phyloP scores from a whole-genome alignment of 1,140 invertebrate genomes.

The Gonioctena quinquepunctata region DNA sequence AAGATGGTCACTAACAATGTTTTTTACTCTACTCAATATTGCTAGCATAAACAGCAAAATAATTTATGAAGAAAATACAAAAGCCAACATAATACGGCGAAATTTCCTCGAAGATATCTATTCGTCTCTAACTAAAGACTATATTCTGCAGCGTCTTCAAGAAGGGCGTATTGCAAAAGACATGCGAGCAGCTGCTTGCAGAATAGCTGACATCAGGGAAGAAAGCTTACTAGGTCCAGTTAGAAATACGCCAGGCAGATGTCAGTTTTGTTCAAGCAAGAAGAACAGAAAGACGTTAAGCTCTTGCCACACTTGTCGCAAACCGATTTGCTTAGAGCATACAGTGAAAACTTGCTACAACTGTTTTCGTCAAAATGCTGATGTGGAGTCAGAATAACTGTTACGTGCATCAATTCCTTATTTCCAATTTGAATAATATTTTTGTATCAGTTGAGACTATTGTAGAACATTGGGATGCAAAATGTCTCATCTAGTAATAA shows the following conservation, averaged over 20 bases:
- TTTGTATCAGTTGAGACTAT: too few relatives aligned
- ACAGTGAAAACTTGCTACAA: not conserved
- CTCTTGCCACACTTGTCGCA: not conserved
- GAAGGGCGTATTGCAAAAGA: not conserved
- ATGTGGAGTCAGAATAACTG: too few relatives aligned
- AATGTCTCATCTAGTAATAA: too few relatives aligned
- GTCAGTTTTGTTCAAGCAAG: not conserved
- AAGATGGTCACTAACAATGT: not conserved
- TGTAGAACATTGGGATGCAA: too few relatives aligned
- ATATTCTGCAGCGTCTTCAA: not conserved
- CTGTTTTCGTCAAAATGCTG: too few relatives aligned
- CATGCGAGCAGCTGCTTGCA: not conserved
- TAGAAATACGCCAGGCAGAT: not conserved
- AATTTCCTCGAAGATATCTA: not conserved
- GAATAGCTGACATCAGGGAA: not conserved
- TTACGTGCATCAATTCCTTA: too few relatives aligned
- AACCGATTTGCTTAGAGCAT: too few relatives aligned
- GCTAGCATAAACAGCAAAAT: not conserved
- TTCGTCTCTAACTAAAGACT: not conserved
- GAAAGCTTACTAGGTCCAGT: too few relatives aligned
- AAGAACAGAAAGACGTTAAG: not conserved
- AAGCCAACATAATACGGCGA: not conserved
- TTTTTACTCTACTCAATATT: not conserved
- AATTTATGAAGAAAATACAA: not conserved
- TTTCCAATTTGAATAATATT: too few relatives aligned